These are phyloP conservation scores for Batillaria attramentaria DNA, from an alignment of 1,140 invertebrate genomes.

Conservation along the genomic window DNA sequence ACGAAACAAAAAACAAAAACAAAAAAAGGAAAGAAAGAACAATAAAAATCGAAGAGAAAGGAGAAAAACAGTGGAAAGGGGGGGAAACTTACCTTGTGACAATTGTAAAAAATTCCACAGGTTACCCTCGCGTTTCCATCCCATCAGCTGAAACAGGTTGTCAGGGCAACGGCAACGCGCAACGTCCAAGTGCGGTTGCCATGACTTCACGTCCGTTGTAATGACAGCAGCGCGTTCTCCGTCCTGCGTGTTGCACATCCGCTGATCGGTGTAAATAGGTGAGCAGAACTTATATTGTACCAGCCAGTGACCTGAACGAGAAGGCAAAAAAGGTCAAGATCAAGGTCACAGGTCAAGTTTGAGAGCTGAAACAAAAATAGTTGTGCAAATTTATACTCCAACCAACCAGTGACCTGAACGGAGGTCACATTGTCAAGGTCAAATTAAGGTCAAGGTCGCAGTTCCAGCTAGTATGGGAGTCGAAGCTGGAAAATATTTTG, in stretches of 20 bases:
- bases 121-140: constrained; percentile 44
- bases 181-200: constrained; percentile 44
- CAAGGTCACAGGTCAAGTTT: no score
- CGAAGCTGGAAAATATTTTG: no score
- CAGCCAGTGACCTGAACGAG: constrained; percentile 43
- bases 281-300: constrained; percentile 54
- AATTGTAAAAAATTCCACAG: constrained; percentile 55
- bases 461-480: no score
- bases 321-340: constrained; percentile 50
- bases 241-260: constrained; percentile 30
- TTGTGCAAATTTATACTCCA: no score
- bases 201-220: constrained; percentile 45
- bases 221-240: constrained; percentile 48
- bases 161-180: constrained; percentile 47
- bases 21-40: not conserved
- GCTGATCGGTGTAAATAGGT: constrained; percentile 30
- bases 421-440: no score
- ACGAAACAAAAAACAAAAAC: not conserved
- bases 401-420: no score
- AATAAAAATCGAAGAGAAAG: no score
- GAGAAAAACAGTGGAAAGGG: no score
- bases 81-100: constrained; percentile 53
- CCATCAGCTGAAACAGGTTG: constrained; percentile 45
- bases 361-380: no score
- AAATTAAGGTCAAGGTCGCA: no score